Evolutionary conservation across 2,888 invertebrate species (phyloP).

Genomic region (Archips crataeganus): DNA sequence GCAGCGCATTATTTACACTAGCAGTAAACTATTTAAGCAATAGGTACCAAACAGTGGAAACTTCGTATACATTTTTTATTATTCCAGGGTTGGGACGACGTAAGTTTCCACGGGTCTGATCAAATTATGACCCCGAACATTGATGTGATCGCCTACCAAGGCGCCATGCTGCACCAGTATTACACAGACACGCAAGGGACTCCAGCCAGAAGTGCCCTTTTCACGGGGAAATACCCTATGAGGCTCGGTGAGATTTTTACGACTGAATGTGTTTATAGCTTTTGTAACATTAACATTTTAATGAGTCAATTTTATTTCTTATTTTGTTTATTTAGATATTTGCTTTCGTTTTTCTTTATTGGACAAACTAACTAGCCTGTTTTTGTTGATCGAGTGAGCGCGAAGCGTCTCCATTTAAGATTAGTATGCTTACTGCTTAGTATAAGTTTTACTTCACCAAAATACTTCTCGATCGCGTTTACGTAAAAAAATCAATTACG

Average conservation of each 20-base stretch:
- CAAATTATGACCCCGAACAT: slow-evolving; percentile 95
- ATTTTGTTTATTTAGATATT: background rate
- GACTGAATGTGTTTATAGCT: slow-evolving; percentile 22
- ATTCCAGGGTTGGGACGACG: slow-evolving; percentile 94
- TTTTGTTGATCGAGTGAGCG: background rate
- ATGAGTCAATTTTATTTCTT: background rate
- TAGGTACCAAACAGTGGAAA: background rate
- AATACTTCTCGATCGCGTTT: no score
- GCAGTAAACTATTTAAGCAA: no score
- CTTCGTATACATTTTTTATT: background rate
- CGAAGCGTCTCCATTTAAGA: no score
- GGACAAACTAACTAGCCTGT: background rate
- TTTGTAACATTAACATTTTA: slow-evolving; percentile 9
- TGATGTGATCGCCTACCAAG: slow-evolving; percentile 92
- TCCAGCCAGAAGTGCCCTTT: slow-evolving; percentile 90
- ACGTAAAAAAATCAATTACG: no score
- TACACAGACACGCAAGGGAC: slow-evolving; percentile 93
- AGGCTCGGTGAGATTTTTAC: slow-evolving; percentile 85
- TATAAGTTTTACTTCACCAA: no score
- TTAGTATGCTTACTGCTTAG: no score
- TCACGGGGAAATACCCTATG: slow-evolving; percentile 94
- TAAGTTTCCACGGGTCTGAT: slow-evolving; percentile 93
- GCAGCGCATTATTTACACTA: background rate
- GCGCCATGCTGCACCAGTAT: slow-evolving; percentile 91
- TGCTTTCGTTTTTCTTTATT: background rate